Evolutionary conservation across 2,113 vertebrate genomes (phyloP), one percentile per base, ranked within the genome.

Genomic region (Pelobates fuscus): DNA sequence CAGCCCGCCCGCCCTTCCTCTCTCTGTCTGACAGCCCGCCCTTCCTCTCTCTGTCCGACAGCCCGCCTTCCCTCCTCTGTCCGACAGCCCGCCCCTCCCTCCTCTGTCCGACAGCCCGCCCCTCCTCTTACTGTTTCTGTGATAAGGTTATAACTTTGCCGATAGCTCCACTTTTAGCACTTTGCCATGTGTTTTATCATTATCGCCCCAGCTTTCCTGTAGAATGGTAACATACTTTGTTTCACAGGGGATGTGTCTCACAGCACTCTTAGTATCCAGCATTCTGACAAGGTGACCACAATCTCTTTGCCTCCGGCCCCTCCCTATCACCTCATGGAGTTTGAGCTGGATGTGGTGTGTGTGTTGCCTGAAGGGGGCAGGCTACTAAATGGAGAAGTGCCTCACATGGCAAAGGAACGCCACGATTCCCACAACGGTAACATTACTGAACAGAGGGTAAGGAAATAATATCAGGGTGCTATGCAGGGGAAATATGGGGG

Each of bases 261-360:
- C 0, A 87, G 86, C 1, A 62, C 78, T 2, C 80, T 99, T 67
- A 91, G 82, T 78, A 91, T 99, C 78, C 95, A 95, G 81, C 94
- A 94, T 0, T 98, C 97, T 1, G 95, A 95, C 78, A 97, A 95
- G 84, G 94, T 98, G 81, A 98, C 94, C 5, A 98, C 96, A 82
- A 95, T 99, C 80, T 84, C 84, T 55, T 88, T 99, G 77, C 97
- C 97, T 0, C 79, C 88, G 58, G 90, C 90, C 2, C 94, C 94
- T 57, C 93, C 96, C 0, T 98, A 98, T 82, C 97, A 98, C 24
- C 83, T 92, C 23, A 91, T 99, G 46, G 95, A 95, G 73, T 99
- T 99, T 86, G 93, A 96, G 32, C 87, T 99, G 70, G 93, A 95
- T 77, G 96, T 98, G 44, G 87, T 98, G 80, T 98, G 95, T 67